Percentiles rank a stretch among this genome's conserved stretches.
These are phyloP conservation scores for Helogale parvula DNA, from an alignment of 2,113 vertebrate species.

Conservation along the genomic window DNA sequence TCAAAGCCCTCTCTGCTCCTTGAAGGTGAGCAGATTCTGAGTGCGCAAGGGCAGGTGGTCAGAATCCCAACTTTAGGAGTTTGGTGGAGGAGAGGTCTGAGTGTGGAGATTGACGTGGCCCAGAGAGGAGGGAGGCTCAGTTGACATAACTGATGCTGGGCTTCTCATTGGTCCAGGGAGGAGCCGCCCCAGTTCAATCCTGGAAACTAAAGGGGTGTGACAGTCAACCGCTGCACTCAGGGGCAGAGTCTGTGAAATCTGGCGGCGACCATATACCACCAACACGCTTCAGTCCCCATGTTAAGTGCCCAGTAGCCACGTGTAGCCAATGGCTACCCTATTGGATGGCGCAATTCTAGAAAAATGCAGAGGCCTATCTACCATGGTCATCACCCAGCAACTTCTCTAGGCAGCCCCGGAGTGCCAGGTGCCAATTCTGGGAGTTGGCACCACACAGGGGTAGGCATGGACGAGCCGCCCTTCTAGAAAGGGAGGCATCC, in stretches of 20 bases:
- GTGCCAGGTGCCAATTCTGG: neutral
- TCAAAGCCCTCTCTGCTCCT: neutral
- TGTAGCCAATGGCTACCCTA: neutral
- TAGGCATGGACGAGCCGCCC: no score
- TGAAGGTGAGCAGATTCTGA: neutral
- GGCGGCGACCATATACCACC: neutral
- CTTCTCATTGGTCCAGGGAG: neutral
- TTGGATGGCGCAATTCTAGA: fast-evolving
- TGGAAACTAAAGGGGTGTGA: neutral
- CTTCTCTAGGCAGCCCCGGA: neutral
- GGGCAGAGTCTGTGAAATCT: neutral
- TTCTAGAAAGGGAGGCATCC: neutral
- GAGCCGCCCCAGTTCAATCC: neutral
- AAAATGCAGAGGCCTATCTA: neutral
- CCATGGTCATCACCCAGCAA: neutral
- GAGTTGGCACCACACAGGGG: no score
- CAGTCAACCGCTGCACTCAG: neutral
- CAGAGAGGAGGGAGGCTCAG: no score
- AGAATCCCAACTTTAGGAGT: neutral
- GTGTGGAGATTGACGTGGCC: neutral
- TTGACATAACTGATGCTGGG: fast-evolving
- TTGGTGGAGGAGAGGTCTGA: neutral
- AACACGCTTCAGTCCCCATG: fast-evolving
- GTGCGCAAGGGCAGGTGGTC: fast-evolving
- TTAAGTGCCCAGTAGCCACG: neutral